These are phyloP conservation scores for Mimachlamys varia DNA, from an alignment of 2,888 invertebrate genomes.

Conservation along the genomic window DNA sequence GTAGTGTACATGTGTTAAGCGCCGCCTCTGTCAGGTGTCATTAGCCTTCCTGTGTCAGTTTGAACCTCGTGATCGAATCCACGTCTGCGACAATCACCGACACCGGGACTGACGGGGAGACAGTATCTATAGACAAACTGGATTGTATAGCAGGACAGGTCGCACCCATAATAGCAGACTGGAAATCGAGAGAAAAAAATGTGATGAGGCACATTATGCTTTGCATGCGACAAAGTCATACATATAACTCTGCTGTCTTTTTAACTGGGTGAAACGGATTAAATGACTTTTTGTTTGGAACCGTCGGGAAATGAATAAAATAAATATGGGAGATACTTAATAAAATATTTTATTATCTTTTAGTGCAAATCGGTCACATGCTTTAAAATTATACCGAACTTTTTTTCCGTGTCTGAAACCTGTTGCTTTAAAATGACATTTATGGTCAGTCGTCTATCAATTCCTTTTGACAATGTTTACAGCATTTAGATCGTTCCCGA, in stretches of 20 bases:
- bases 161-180: too few relatives aligned
- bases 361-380: too few relatives aligned
- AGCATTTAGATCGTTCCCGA: too few relatives aligned
- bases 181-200: not conserved
- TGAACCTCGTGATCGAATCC: not conserved
- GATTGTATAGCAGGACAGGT: not conserved
- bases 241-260: not conserved
- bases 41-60: not conserved
- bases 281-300: not conserved
- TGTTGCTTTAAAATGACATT: too few relatives aligned
- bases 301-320: not conserved
- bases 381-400: too few relatives aligned
- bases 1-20: not conserved
- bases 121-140: not conserved
- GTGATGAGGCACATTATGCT: too few relatives aligned
- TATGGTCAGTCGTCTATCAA: too few relatives aligned
- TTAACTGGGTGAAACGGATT: not conserved
- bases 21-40: not conserved
- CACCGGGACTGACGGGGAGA: not conserved
- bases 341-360: not conserved
- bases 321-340: not conserved
- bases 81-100: not conserved
- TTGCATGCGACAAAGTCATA: not conserved
- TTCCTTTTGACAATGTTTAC: too few relatives aligned
- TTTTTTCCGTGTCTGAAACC: too few relatives aligned